Evolutionary conservation across 92 coral and sea anemone species (phyloP).

Genomic region (Palythoa grandis): DNA sequence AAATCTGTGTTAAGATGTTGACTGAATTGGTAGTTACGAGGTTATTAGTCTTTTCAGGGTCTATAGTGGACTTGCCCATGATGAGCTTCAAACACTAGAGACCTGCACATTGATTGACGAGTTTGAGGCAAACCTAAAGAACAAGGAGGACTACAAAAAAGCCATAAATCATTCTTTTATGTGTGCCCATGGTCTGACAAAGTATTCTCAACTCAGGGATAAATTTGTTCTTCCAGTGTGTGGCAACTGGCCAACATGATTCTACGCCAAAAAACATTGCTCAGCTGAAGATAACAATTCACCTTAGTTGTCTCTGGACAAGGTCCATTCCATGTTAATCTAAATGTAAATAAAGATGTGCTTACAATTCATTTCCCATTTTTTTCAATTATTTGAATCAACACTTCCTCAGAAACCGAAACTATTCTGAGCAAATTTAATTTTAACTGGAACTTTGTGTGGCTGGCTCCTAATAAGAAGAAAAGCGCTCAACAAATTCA

Average conservation of each 20-base stretch:
- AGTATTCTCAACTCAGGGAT: conserved; percentile 36
- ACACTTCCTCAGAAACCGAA: conserved; percentile 62
- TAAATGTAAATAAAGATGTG: conserved; percentile 54
- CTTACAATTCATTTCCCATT: conserved; percentile 46
- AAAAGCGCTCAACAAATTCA: conserved; percentile 53
- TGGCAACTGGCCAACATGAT: conserved; percentile 78
- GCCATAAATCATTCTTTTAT: conserved; percentile 38
- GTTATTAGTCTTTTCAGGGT: no score
- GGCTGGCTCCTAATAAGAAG: conserved; percentile 66
- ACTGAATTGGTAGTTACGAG: no score
- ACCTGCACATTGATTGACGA: conserved; percentile 9
- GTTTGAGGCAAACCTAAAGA: conserved; percentile 56
- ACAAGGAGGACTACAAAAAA: conserved; percentile 39
- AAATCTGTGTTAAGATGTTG: no score
- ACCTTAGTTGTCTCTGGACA: conserved; percentile 60
- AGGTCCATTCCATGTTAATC: conserved; percentile 70
- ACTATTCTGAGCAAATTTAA: conserved; percentile 43
- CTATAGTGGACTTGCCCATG: no score
- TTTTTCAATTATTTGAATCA: conserved; percentile 53
- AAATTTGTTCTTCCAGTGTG: conserved; percentile 54
- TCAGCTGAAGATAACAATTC: not conserved
- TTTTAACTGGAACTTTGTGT: conserved; percentile 45
- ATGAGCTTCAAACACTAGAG: no score
- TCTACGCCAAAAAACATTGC: conserved; percentile 60
- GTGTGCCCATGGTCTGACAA: not conserved